These are phyloP conservation scores for Drosophila aff. DNA, from an alignment of 1,140 invertebrate species.

Conservation along the genomic window DNA sequence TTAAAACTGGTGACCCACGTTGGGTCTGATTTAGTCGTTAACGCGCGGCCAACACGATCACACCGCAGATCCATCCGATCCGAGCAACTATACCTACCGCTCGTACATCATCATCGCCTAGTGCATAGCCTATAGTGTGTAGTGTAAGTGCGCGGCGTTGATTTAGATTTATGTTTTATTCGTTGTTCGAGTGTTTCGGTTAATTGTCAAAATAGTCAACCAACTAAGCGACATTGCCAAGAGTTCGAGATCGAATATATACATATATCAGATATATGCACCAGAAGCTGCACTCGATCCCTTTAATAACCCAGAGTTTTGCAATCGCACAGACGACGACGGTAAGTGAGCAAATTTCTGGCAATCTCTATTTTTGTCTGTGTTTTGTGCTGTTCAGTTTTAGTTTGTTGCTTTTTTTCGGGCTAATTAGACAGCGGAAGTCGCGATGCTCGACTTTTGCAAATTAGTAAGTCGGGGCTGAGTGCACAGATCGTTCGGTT, in stretches of 20 bases:
- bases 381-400: background rate
- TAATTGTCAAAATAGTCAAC: conserved; percentile 21
- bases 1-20: conserved; percentile 82
- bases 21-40: conserved; percentile 81
- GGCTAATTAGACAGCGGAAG: conserved; percentile 46
- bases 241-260: conserved; percentile 10
- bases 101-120: conserved; percentile 10
- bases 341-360: conserved; percentile 37
- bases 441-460: conserved; percentile 27
- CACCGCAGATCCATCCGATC: conserved; percentile 59
- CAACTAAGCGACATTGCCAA: background rate
- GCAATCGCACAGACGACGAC: conserved; percentile 1
- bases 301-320: conserved; percentile 18
- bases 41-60: conserved; percentile 84
- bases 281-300: conserved; percentile 5
- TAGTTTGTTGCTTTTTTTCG: conserved; percentile 19
- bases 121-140: conserved; percentile 14
- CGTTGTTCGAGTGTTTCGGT: conserved; percentile 14
- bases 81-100: conserved; percentile 14
- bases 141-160: conserved; percentile 36
- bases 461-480: conserved; percentile 54
- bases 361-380: conserved; percentile 4
- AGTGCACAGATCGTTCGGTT: conserved; percentile 54
- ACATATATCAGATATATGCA: conserved; percentile 6
- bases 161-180: conserved; percentile 48